Evolutionary conservation across 2,113 vertebrate genomes (phyloP), one percentile per base, ranked within the genome.

Genomic region (Lucifuga dentata): DNA sequence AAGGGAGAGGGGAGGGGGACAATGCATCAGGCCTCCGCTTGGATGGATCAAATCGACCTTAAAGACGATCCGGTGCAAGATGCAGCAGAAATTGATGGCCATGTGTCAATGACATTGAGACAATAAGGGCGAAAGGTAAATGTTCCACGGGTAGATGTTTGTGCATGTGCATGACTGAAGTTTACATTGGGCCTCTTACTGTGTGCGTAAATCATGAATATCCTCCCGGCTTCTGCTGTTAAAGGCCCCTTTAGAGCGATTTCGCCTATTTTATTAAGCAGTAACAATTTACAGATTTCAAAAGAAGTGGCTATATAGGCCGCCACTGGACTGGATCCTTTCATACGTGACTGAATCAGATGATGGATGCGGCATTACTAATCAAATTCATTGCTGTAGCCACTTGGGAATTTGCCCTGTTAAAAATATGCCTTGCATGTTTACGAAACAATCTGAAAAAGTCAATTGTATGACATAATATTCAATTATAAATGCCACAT

Each of bases 131-230:
- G 50, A 82, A 86, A 84, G 78, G 84, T 86, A 89, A 91, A 84
- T 73, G 86, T 83, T 84, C 77, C 66, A 15, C n/a, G 60, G 61
- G 81, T 67, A 19, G 76, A 84, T 80, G 82, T 78, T 80, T 85
- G 83, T 81, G 73, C 80, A 87, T 51, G 83, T 73, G 76, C 63
- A 60, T 58, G 52, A 44, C 39, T 32, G 56, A 78, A 85, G 73
- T 84, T 81, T 86, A 74, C 76, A 81, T 16, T 78, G 75, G 68
- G 62, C 46, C 41, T 33, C 66, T 73, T 15, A 17, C 65, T 39
- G 58, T 62, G 72, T 75, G 78, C 50, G 61, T 91, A 92, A 93
- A 92, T 91, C 90, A 91, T 70, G 19, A 76, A 76, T 73, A 86
- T 74, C 76, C 35, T 62, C 44, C 32, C 55, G 11, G 63, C 56